A percentile compares a stretch with the other conserved stretches of the same genome.
Evolutionary conservation across 2,113 vertebrate genomes (phyloP).

Genomic region (Saccopteryx leptura): DNA sequence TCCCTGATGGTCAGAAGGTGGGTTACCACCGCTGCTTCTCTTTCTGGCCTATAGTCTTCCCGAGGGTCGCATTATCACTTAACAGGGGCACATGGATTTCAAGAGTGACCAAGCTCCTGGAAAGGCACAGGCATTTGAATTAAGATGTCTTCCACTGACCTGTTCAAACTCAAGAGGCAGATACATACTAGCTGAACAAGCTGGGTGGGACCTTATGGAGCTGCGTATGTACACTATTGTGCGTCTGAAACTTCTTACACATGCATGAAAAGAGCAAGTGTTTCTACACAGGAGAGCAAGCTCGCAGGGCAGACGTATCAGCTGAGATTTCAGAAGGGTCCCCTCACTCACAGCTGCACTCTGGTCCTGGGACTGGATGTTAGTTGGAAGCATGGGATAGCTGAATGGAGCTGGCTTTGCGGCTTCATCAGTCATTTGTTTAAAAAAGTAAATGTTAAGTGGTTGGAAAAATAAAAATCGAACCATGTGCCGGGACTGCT

Average conservation of each 20-base stretch:
- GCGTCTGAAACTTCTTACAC: background rate
- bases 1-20: background rate
- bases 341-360: background rate
- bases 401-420: background rate
- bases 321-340: background rate
- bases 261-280: background rate
- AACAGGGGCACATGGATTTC: background rate
- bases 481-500: background rate
- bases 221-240: rapidly evolving
- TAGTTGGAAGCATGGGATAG: rapidly evolving
- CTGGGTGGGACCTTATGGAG: background rate
- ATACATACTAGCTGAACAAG: background rate
- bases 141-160: background rate
- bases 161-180: background rate
- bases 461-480: constrained; percentile 11
- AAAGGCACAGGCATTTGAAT: background rate
- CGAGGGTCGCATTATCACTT: background rate
- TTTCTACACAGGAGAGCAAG: background rate
- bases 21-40: background rate
- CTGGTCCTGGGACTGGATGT: too few species aligned
- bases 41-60: background rate
- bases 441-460: constrained; percentile 26
- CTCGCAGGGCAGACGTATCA: background rate
- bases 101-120: background rate
- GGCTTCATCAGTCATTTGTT: constrained; percentile 21